Base-by-base conservation (phyloP, 2,888 invertebrate genomes). In the Tipula lateralis region DNA sequence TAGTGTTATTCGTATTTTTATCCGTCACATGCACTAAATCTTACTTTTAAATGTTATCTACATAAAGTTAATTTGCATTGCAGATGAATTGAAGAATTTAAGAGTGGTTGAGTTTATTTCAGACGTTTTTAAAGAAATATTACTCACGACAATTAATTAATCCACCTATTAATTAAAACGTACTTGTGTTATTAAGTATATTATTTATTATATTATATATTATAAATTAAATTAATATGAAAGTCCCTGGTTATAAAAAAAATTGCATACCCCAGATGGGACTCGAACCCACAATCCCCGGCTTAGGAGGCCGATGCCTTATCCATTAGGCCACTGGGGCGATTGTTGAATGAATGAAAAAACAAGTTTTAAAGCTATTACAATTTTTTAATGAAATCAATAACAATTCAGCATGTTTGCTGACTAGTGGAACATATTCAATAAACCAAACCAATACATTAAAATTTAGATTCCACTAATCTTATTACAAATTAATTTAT, bases 301-400 rank as follows among this genome's bases (percentile, higher is more conserved):
- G 94, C 94, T 94, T 94, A 94, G 94, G 94, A 94, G 94, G 94
- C 94, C 94, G 94, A 93, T 94, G 94, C 94, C 94, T 94, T 94
- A 94, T 94, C 94, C 94, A 94, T 94, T 94, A 93, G 94, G 94
- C 94, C 94, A 94, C 94, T 94, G 94, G 94, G 94, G 94, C 94
- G 66, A 24, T 66, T 66, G 24, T 19, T 24, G 24, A 24, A 1
- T 24, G 66, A 66, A 19, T 9, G 66, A 24, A 66, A 66, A 66
- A 2, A 66, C 24, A 9, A 66, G 7, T n/a, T n/a, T n/a, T 24
- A 66, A 66, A 66, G 2, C 66, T 66, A 66, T 66, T 24, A 24
- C 66, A 66, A 2, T 66, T 66, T 66, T 7, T 66, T 24, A 66
- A 24, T 19, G 66, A 66, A 66, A 66, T 66, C 66, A 66, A 66